Evolutionary conservation across 2,797 vertebrate genomes (phyloP).

Genomic region (Myioborus miniatus): DNA sequence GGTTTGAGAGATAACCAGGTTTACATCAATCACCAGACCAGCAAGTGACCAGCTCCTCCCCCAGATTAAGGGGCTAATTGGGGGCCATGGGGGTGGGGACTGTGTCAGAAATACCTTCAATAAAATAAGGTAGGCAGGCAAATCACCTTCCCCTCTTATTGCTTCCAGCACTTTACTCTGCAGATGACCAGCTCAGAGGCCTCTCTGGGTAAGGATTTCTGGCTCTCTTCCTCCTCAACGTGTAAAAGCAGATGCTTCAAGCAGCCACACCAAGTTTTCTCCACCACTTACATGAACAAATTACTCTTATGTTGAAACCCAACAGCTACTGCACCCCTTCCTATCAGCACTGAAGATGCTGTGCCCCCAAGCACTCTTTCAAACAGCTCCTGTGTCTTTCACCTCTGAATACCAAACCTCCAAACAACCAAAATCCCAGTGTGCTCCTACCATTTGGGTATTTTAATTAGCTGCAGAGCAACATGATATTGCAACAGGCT

Average conservation of each 20-base stretch:
- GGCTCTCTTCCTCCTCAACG: not conserved
- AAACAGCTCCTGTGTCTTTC: not conserved
- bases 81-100: accelerated
- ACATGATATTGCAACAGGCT: not conserved
- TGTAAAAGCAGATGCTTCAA: not conserved
- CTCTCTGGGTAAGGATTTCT: not conserved
- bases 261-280: not conserved
- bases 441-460: not conserved
- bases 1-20: not conserved
- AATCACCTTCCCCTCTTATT: not conserved
- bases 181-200: not conserved
- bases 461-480: not conserved
- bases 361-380: not conserved
- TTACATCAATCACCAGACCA: not conserved
- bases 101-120: not conserved
- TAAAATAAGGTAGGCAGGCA: not conserved
- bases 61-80: accelerated
- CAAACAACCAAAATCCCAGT: not conserved
- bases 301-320: not conserved
- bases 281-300: not conserved
- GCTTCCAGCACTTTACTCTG: not conserved
- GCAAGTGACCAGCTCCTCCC: not conserved
- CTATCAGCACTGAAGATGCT: not conserved
- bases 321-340: not conserved
- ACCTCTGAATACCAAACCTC: not conserved